Evolutionary conservation across 2,113 vertebrate genomes (phyloP).

Genomic region (Donacobius atricapilla): DNA sequence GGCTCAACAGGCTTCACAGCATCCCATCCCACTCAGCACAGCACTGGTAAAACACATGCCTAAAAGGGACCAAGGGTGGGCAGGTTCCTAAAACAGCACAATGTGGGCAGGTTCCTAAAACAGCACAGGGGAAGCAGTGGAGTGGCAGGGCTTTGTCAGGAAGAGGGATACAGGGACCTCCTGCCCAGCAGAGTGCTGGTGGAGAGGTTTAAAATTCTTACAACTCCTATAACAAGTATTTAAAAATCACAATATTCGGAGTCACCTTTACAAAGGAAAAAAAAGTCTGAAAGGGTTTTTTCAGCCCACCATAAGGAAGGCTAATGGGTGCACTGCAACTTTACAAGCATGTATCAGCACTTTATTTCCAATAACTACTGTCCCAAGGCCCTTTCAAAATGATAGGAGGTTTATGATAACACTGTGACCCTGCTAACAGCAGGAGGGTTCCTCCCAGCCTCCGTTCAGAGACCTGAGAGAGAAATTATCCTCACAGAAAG

Average conservation of each 20-base stretch:
- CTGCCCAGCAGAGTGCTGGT: background rate
- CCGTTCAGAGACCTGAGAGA: background rate
- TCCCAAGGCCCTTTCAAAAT: background rate
- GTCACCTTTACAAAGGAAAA: background rate
- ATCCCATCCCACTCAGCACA: background rate
- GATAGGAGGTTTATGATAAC: background rate
- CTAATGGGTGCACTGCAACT: background rate
- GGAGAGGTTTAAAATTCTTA: background rate
- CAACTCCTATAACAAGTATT: background rate
- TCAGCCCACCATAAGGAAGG: background rate
- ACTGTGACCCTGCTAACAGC: background rate
- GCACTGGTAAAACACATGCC: rapidly evolving
- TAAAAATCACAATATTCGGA: background rate
- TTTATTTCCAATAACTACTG: background rate
- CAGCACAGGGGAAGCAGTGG: background rate
- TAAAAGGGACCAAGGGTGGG: background rate
- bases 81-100: background rate
- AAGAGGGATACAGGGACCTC: background rate
- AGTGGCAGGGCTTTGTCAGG: background rate
- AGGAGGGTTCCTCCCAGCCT: background rate
- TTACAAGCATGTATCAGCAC: background rate
- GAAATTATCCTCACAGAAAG: background rate
- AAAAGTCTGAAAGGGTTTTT: background rate
- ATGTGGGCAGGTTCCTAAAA: background rate
- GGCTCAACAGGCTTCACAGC: background rate